Evolutionary conservation across 2,797 vertebrate genomes (phyloP).

Genomic region (Microtus obscurus): DNA sequence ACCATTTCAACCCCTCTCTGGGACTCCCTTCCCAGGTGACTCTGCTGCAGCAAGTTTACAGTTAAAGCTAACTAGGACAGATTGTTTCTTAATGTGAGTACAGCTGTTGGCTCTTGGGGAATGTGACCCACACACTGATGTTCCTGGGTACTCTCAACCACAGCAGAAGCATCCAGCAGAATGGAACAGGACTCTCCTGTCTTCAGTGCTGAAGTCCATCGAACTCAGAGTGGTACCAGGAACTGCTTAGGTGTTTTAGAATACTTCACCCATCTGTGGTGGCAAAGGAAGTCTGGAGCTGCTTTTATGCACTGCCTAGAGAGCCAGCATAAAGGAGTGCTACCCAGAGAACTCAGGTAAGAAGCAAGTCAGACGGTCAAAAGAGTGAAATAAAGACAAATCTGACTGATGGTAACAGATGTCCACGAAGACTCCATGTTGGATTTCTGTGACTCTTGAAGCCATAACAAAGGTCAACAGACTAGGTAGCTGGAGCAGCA

Average conservation of each 20-base stretch:
- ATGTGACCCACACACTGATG: neutral
- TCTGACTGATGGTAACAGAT: neutral
- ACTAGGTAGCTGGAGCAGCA: neutral
- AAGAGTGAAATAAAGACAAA: neutral
- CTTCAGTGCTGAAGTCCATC: conserved; percentile 37
- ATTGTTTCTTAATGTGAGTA: conserved; percentile 5
- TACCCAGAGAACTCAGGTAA: neutral
- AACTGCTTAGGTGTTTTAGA: conserved; percentile 41
- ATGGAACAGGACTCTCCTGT: neutral
- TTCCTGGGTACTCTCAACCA: neutral
- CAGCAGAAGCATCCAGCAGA: neutral
- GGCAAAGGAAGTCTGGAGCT: conserved; percentile 31
- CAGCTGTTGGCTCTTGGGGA: neutral
- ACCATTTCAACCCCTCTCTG: neutral
- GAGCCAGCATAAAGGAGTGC: neutral
- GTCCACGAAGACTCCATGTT: neutral
- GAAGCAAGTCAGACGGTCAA: conserved; percentile 6
- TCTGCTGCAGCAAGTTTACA: neutral
- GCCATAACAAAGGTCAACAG: neutral
- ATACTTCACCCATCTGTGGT: conserved; percentile 29
- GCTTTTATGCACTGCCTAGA: conserved; percentile 17
- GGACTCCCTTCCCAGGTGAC: neutral
- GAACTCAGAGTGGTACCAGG: conserved; percentile 1
- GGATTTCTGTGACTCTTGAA: neutral
- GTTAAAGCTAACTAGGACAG: neutral